phyloP scores from a whole-genome alignment of 2,888 invertebrate genomes.

The Lissonota sp. region DNA sequence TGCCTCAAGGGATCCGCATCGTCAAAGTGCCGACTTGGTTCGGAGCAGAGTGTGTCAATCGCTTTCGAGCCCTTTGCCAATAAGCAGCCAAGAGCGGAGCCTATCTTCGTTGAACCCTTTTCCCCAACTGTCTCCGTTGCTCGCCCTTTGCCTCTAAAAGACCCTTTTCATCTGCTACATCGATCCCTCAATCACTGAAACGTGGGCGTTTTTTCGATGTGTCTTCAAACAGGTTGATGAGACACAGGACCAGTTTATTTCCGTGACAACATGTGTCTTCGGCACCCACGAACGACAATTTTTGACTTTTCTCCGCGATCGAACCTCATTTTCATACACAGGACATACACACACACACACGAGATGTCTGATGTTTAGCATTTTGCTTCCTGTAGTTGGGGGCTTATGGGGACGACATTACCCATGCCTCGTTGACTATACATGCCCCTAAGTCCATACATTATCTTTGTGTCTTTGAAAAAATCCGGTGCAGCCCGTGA shows the following conservation, averaged over 20 bases:
- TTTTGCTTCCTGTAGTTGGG: constrained; percentile 29
- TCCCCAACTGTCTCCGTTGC: background rate
- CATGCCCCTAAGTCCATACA: constrained; percentile 45
- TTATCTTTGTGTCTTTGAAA: constrained; percentile 34
- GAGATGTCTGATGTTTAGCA: constrained; percentile 38
- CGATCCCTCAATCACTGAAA: background rate
- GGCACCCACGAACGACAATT: constrained; percentile 2
- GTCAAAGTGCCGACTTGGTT: constrained; percentile 12
- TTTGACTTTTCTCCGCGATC: constrained; percentile 26
- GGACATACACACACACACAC: constrained; percentile 5
- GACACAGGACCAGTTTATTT: constrained; percentile 6
- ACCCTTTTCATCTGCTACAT: constrained; percentile 1
- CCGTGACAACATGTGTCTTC: background rate
- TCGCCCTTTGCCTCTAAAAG: constrained; percentile 30
- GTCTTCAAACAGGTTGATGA: constrained; percentile 2
- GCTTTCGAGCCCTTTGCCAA: constrained; percentile 34
- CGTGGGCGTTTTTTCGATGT: background rate
- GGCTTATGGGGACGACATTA: constrained; percentile 25
- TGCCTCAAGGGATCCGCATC: constrained; percentile 14
- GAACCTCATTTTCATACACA: constrained; percentile 23
- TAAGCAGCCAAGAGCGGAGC: constrained; percentile 15
- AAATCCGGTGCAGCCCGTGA: constrained; percentile 53
- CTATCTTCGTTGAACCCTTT: background rate
- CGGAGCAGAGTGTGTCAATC: constrained; percentile 11
- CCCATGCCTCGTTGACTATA: constrained; percentile 60